phyloP scores from a whole-genome alignment of 1,140 invertebrate genomes.

The Neodiprion lecontei region DNA sequence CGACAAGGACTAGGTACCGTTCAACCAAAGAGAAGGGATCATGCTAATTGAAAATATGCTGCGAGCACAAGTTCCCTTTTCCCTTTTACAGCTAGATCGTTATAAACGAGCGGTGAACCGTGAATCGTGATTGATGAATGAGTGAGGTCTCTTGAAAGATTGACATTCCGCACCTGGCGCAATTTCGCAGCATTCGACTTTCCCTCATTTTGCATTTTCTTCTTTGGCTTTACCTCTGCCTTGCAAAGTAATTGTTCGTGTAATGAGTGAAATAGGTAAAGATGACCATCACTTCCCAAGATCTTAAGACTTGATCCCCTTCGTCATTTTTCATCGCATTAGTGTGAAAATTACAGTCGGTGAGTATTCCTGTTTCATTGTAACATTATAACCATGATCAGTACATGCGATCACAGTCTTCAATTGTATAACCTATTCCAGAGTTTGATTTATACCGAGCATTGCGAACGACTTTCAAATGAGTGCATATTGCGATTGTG shows the following conservation, averaged over 20 bases:
- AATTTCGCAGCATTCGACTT: not conserved
- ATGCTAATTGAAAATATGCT: too few species aligned
- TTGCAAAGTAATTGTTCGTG: not conserved
- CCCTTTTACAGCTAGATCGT: not conserved
- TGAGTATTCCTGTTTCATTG: not conserved
- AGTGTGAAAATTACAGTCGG: too few species aligned
- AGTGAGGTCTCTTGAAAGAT: not conserved
- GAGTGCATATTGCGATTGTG: not conserved
- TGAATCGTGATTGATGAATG: conserved; percentile 2
- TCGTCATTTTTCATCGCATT: not conserved
- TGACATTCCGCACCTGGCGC: not conserved
- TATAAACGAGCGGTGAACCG: conserved; percentile 6
- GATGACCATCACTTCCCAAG: not conserved
- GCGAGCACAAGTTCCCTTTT: not conserved
- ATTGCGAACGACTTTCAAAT: too few species aligned
- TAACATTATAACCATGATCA: not conserved
- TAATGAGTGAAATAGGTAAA: not conserved
- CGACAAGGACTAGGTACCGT: too few species aligned
- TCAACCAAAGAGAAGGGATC: too few species aligned
- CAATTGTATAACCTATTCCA: too few species aligned
- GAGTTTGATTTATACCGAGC: too few species aligned
- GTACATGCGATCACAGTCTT: too few species aligned
- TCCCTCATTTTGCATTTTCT: not conserved
- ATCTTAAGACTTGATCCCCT: not conserved
- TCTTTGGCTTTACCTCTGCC: not conserved